Conservation (phyloP, 2,888 invertebrate species). For the Torymus tubicola region DNA sequence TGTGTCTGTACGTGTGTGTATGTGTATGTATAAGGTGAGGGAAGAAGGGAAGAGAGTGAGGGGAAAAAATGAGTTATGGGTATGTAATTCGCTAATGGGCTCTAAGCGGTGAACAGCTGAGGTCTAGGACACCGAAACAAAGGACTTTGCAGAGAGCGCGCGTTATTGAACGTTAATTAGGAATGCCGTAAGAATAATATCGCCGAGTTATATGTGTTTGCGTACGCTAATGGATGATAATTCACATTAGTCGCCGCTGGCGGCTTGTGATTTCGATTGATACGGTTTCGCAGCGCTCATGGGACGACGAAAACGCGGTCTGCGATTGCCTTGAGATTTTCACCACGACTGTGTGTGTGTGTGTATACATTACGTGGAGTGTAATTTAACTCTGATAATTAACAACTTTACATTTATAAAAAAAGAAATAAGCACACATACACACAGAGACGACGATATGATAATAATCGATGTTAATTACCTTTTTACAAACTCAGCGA, state of each 20-base stretch:
- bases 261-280: background rate
- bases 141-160: conserved; percentile 36
- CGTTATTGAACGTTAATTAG: conserved; percentile 54
- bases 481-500: too few species aligned
- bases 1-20: too few species aligned
- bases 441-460: too few species aligned
- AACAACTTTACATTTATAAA: too few species aligned
- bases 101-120: conserved; percentile 39
- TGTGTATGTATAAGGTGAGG: too few species aligned
- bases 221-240: conserved; percentile 45
- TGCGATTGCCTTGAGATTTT: too few species aligned
- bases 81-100: conserved; percentile 56
- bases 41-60: background rate
- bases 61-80: conserved; percentile 52
- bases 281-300: background rate
- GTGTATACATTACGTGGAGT: too few species aligned
- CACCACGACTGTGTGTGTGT: too few species aligned
- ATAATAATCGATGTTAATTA: too few species aligned
- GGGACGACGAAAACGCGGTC: too few species aligned
- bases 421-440: too few species aligned
- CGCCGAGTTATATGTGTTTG: background rate
- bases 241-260: conserved; percentile 37
- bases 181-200: conserved; percentile 51
- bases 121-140: conserved; percentile 40
- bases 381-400: too few species aligned